Evolutionary conservation across 2,888 invertebrate genomes (phyloP).

Genomic region (Euphydryas editha): DNA sequence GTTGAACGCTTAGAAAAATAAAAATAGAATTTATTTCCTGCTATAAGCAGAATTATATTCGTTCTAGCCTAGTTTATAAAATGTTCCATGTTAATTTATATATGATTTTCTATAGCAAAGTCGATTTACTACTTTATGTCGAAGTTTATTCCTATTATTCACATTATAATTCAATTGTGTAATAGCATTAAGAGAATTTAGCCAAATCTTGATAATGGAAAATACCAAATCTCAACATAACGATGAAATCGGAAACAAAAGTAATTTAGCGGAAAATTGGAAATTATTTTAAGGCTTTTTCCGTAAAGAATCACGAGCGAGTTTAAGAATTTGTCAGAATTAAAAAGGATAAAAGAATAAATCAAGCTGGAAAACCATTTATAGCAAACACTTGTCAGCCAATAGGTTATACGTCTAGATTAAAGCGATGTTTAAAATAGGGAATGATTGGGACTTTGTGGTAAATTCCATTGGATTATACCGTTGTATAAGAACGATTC

Average conservation of each 20-base stretch:
- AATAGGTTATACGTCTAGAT: conserved; percentile 29
- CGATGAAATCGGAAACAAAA: too few relatives aligned
- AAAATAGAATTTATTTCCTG: neutral
- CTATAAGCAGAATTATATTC: neutral
- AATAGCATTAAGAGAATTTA: too few relatives aligned
- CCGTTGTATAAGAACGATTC: neutral
- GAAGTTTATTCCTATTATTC: too few relatives aligned
- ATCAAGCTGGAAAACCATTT: conserved; percentile 23
- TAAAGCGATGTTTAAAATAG: conserved; percentile 14
- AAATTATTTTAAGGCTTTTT: neutral
- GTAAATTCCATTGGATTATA: conserved; percentile 14
- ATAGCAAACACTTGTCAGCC: conserved; percentile 17
- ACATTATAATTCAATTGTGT: too few relatives aligned
- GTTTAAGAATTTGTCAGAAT: conserved; percentile 7
- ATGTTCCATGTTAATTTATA: too few relatives aligned
- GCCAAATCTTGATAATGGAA: too few relatives aligned
- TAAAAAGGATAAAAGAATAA: conserved; percentile 20
- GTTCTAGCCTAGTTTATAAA: neutral
- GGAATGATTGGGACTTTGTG: conserved; percentile 3
- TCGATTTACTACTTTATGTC: too few relatives aligned
- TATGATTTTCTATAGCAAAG: too few relatives aligned
- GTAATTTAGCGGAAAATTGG: too few relatives aligned
- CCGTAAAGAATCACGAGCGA: neutral
- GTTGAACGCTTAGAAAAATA: neutral
- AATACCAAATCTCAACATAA: too few relatives aligned